Percentiles rank a stretch among this genome's conserved stretches.
Evolutionary conservation across 2,113 vertebrate species (phyloP).

Genomic region (Engraulis encrasicolus): DNA sequence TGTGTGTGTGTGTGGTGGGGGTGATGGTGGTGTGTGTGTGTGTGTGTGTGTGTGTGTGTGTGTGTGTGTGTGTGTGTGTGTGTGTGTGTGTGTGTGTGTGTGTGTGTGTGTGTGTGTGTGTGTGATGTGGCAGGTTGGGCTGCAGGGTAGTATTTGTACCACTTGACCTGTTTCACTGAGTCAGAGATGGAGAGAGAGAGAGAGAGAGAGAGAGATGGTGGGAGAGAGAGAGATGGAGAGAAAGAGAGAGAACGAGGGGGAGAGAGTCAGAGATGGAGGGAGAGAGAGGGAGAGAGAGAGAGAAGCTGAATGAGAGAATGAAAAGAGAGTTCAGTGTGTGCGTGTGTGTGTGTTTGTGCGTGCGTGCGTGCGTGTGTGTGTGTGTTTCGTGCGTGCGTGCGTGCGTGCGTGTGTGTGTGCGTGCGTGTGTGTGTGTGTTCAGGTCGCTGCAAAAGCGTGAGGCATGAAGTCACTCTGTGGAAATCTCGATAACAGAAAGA

Average conservation of each 20-base stretch:
- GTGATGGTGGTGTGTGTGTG: no score
- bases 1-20: no score
- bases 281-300: conserved; percentile 14
- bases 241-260: conserved; percentile 18
- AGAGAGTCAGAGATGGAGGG: conserved; percentile 2
- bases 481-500: no score
- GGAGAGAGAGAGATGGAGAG: background rate
- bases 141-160: conserved; percentile 75
- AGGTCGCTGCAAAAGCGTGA: background rate
- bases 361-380: no score
- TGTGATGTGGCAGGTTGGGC: conserved; percentile 64
- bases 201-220: conserved; percentile 42
- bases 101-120: conserved; percentile 37
- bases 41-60: conserved; percentile 14
- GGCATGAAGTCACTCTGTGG: no score
- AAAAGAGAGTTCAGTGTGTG: conserved; percentile 3
- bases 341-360: background rate
- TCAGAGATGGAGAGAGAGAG: conserved; percentile 72
- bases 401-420: conserved; percentile 20
- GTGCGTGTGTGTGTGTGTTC: background rate
- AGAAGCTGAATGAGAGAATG: no score
- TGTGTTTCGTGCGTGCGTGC: background rate
- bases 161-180: conserved; percentile 83
- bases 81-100: conserved; percentile 28
- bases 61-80: background rate